Base-by-base conservation (phyloP, 2,888 invertebrate genomes). In the Serripes groenlandicus region DNA sequence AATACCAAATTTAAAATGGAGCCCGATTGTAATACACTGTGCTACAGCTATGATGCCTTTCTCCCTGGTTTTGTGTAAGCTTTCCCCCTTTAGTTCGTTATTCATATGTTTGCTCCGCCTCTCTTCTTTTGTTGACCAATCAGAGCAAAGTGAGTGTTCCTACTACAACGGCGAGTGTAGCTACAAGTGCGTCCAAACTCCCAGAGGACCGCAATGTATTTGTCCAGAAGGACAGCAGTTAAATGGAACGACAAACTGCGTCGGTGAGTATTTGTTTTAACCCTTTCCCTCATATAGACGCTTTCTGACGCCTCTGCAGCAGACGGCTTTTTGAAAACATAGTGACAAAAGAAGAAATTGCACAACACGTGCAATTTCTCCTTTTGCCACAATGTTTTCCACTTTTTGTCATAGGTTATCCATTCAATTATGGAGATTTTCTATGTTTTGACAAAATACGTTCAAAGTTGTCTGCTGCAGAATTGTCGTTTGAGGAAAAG, bases 141-240 rank as follows among this genome's bases (percentile, higher is more conserved):
- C 28, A 93, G 93, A 93, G 76, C 85, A 88, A 9, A 93, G 95
- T 68, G 89, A 93, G 52, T 95, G 95, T 89, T 89, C 90, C 0
- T 90, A 93, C 0, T 92, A 94, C 75, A 94, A 95, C 78, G 95
- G 94, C 18, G 95, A 94, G 26, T 95, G 95, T 86, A 93, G 94
- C 32, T 93, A 92, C 90, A 86, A 90, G 60, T 95, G 95, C 88
- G 92, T 92, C 71, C 93, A 93, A 88, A 94, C 95, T 7, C 95
- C 95, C 11, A 92, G 95, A 83, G 99, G 99, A 0, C 97, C 98
- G 0, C 95, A 97, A 62, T 99, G 99, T 93, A 96, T 97, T 0
- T 99, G 99, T 94, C 99, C 98, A 0, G 94, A 95, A 0, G 99
- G 99, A 0, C 98, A 99, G 94, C 96, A 97, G 86, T 95, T 99